Evolutionary conservation across 2,888 invertebrate species (phyloP), one percentile per base, ranked within the genome.

Genomic region (Acanthosepion esculentum): DNA sequence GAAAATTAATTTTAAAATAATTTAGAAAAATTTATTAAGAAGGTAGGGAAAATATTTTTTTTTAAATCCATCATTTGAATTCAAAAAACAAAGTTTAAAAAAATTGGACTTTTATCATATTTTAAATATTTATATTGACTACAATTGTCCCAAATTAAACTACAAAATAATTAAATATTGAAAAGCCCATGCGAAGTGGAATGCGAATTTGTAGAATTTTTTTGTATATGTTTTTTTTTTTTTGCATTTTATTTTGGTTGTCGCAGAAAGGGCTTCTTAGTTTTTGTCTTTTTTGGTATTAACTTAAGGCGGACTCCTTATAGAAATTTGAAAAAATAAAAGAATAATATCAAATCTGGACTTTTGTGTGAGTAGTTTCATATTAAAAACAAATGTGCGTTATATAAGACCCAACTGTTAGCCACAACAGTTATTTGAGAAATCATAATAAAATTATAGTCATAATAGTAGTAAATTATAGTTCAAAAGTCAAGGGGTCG

Each of bases 121-220:
- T 59, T 59, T 59, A 23, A 59, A 23, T 59, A 59, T 78, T 78
- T 12, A 78, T 33, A 33, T 78, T 78, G 78, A 5, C 78, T 78
- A 78, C 78, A 33, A 78, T 78, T 78, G n/a, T 33, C 78, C 78
- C 78, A n/a, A 78, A 78, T 78, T 78, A 78, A 78, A 12, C 78
- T n/a, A 78, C n/a, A 78, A n/a, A n/a, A 78, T 33, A 78, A 29
- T 29, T 12, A n/a, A n/a, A 33, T n/a, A 33, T n/a, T 78, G n/a
- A 78, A 78, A 78, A 78, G 78, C 33, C 78, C 78, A 78, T 78
- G 33, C 78, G 78, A 78, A 78, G 78, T 78, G 78, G 78, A 78
- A 78, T 78, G 78, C 78, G n/a, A n/a, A 15, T 78, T n/a, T 78
- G n/a, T n/a, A 12, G 78, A 12, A n/a, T 78, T n/a, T 33, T n/a